A percentile compares a stretch with the other conserved stretches of the same genome.
Conservation (phyloP, 2,113 vertebrate species). For the Pagrus major region DNA sequence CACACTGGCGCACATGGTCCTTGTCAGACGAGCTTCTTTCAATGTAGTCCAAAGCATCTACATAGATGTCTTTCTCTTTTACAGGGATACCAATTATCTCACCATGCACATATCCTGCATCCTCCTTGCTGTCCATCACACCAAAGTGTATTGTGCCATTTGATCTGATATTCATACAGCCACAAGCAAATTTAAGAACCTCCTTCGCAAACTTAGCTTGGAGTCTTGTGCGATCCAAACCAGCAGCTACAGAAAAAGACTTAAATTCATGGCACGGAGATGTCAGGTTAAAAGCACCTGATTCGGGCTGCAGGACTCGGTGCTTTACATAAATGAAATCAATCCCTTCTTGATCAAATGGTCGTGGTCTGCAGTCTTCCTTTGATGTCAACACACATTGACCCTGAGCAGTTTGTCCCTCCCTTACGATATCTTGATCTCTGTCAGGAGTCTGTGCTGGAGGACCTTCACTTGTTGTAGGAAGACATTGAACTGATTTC, state of each 20-base stretch:
- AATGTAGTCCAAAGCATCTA: constrained; percentile 83
- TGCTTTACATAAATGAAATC: constrained; percentile 84
- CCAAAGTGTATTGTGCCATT: constrained; percentile 91
- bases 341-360: constrained; percentile 76
- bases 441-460: background rate
- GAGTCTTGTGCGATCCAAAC: constrained; percentile 78
- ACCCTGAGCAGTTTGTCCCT: constrained; percentile 6
- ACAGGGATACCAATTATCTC: constrained; percentile 85
- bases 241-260: constrained; percentile 80
- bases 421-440: background rate
- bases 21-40: constrained; percentile 62
- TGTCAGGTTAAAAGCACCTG: constrained; percentile 83
- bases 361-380: constrained; percentile 78
- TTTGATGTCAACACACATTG: constrained; percentile 31
- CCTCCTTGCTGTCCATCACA: constrained; percentile 83
- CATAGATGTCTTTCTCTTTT: constrained; percentile 77
- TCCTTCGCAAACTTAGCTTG: constrained; percentile 87
- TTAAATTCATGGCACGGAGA: constrained; percentile 89
- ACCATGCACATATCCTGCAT: constrained; percentile 77
- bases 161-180: constrained; percentile 88
- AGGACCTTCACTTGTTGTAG: background rate
- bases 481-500: background rate
- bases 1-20: constrained; percentile 81
- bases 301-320: constrained; percentile 85
- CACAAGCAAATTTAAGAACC: constrained; percentile 85